Conservation (phyloP, 1,140 invertebrate genomes). For the Armadillidium nasatum region DNA sequence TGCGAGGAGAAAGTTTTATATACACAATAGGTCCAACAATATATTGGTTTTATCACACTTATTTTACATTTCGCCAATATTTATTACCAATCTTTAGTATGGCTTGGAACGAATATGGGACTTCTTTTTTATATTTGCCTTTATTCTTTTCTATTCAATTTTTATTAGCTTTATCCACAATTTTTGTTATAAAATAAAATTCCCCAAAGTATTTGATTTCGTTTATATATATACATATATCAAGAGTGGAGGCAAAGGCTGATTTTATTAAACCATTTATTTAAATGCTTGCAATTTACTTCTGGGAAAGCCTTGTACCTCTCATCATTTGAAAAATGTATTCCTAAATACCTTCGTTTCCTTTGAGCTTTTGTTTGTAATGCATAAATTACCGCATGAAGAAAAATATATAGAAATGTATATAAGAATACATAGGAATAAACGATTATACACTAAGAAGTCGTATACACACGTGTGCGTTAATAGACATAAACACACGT, state of each 20-base stretch:
- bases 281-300: conserved; percentile 12
- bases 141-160: not conserved
- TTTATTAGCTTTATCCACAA: not conserved
- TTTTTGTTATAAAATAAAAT: not conserved
- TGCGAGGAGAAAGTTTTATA: not conserved
- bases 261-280: conserved; percentile 12
- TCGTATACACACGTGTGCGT: no score
- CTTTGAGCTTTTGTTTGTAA: not conserved
- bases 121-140: not conserved
- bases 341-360: not conserved
- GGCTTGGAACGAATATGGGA: not conserved
- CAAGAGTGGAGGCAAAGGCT: not conserved
- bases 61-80: conserved; percentile 2
- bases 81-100: not conserved
- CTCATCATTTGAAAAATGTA: conserved; percentile 8
- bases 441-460: no score
- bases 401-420: not conserved
- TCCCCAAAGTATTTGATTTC: not conserved
- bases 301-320: conserved; percentile 3
- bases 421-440: no score
- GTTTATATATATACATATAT: conserved; percentile 5
- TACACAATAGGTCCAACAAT: not conserved
- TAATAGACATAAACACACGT: not conserved
- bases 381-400: conserved; percentile 4
- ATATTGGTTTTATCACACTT: not conserved